Evolutionary conservation across 2,888 invertebrate genomes (phyloP).

Genomic region (Oscheius myriophilus): DNA sequence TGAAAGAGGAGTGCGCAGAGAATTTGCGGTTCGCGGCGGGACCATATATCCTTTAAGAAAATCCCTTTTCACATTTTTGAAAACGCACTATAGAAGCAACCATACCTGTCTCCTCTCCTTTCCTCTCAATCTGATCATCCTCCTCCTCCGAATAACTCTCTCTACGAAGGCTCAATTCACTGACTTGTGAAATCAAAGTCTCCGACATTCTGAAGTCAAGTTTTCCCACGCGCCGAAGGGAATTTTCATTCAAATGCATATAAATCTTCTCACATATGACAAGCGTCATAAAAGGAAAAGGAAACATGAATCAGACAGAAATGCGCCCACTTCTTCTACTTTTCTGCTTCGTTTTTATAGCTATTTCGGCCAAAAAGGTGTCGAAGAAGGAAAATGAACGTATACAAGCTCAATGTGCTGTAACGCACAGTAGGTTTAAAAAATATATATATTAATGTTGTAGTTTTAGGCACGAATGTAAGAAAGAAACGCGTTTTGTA

Average conservation of each 20-base stretch:
- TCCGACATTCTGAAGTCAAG: not conserved
- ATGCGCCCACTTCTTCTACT: slow-evolving; percentile 9
- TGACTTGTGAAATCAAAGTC: slow-evolving; percentile 1
- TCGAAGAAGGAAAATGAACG: slow-evolving; percentile 7
- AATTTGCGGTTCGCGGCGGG: too few species aligned
- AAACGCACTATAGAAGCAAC: too few species aligned
- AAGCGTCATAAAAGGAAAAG: not conserved
- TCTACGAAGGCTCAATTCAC: not conserved
- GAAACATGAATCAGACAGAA: not conserved
- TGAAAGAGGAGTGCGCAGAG: too few species aligned
- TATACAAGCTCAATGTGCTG: slow-evolving; percentile 2
- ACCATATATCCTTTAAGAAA: too few species aligned
- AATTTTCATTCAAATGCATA: too few species aligned
- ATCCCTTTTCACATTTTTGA: too few species aligned
- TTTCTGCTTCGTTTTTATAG: not conserved
- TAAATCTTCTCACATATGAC: too few species aligned
- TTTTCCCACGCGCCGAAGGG: slow-evolving; percentile 6
- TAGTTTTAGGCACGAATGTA: not conserved
- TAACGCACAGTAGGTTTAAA: not conserved
- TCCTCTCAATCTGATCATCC: not conserved
- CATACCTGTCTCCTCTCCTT: slow-evolving; percentile 17
- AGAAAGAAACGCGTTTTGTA: slow-evolving; percentile 9
- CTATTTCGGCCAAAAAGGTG: not conserved
- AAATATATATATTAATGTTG: too few species aligned
- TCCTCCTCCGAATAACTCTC: not conserved